Conservation (phyloP, 1,140 invertebrate genomes). For the Caenorhabditis brenneri region DNA sequence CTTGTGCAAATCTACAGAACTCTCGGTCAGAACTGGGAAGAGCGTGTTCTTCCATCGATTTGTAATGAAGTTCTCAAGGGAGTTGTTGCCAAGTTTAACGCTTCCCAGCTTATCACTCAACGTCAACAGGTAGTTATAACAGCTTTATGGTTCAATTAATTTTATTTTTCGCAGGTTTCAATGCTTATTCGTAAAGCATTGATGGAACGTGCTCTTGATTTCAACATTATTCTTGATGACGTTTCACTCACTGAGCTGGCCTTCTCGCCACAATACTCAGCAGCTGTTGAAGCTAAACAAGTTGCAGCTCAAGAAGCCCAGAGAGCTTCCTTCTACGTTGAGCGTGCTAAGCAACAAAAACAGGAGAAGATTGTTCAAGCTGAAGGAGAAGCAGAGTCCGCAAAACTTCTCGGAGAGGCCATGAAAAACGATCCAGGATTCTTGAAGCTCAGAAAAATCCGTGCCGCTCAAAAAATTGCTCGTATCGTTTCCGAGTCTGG, state of each 20-base stretch:
- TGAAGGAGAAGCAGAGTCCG: conserved; percentile 98
- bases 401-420: conserved; percentile 87
- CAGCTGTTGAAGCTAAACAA: conserved; percentile 98
- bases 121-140: conserved; percentile 77
- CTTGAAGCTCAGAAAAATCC: conserved; percentile 92
- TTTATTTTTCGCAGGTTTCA: conserved; percentile 76
- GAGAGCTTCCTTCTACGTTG: conserved; percentile 94
- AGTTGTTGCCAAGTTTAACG: conserved; percentile 99
- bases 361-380: conserved; percentile 99
- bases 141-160: background rate
- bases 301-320: conserved; percentile 90
- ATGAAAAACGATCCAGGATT: conserved; percentile 94
- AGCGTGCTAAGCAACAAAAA: conserved; percentile 93
- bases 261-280: conserved; percentile 99
- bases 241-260: conserved; percentile 98
- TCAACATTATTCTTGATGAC: conserved; percentile 98
- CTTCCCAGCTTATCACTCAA: conserved; percentile 97
- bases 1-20: conserved; percentile 83
- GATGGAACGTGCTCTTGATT: conserved; percentile 93
- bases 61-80: conserved; percentile 99
- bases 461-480: conserved; percentile 94
- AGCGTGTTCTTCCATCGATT: conserved; percentile 86
- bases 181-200: conserved; percentile 89
- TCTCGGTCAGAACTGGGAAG: conserved; percentile 77
- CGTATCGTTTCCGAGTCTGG: conserved; percentile 91